Evolutionary conservation across 2,797 vertebrate genomes (phyloP).

Genomic region (Eidolon dupreanum): DNA sequence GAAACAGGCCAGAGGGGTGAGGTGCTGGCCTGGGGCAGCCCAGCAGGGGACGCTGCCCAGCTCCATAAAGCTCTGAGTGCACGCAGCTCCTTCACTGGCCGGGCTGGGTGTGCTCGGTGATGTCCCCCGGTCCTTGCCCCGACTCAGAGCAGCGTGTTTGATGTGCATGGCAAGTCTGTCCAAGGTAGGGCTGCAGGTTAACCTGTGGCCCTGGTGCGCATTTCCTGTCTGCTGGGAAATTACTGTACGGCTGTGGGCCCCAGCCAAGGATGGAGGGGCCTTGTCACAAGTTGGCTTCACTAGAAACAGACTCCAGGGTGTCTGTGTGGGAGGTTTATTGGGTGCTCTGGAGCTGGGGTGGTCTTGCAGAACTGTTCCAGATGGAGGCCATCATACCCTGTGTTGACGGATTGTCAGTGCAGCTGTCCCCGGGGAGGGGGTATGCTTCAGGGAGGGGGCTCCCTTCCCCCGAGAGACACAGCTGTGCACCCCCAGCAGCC

Average conservation of each 20-base stretch:
- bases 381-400: neutral
- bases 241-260: accelerated
- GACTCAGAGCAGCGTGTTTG: neutral
- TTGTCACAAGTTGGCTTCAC: neutral
- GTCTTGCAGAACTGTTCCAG: neutral
- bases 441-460: neutral
- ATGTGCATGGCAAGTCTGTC: accelerated
- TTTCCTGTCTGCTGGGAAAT: neutral
- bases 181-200: accelerated
- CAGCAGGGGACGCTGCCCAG: neutral
- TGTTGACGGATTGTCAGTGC: neutral
- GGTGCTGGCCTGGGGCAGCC: neutral
- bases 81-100: accelerated
- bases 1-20: neutral
- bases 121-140: neutral
- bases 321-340: neutral
- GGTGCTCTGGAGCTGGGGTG: neutral
- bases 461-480: neutral
- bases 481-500: neutral
- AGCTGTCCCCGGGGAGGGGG: neutral
- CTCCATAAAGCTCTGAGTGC: neutral
- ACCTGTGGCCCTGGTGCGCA: accelerated
- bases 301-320: neutral
- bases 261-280: accelerated
- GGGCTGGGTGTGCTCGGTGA: neutral